These are phyloP conservation scores for Amblyraja radiata DNA, from an alignment of 2,797 vertebrate genomes.

Conservation along the genomic window DNA sequence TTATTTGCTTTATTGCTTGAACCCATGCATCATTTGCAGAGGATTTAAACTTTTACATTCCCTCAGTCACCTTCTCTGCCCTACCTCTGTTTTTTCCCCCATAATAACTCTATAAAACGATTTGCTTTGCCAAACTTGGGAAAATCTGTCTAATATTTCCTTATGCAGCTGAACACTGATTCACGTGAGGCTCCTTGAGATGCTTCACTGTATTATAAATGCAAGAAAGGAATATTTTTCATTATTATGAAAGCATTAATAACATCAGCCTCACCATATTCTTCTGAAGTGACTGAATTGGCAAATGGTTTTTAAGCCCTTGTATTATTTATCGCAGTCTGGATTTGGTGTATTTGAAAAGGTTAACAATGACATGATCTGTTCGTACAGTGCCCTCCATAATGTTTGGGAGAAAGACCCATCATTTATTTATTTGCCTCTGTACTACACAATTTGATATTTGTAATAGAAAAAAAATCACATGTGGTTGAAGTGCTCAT, in stretches of 20 bases:
- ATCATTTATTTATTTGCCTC: too few species aligned
- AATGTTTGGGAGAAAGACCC: too few species aligned
- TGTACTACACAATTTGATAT: too few species aligned
- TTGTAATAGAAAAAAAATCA: too few species aligned
- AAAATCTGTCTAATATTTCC: neutral
- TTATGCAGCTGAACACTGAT: neutral
- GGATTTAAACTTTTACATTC: neutral
- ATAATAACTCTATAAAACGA: neutral
- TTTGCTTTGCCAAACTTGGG: neutral
- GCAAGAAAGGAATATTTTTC: neutral
- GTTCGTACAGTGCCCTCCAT: too few species aligned
- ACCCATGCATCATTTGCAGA: too few species aligned
- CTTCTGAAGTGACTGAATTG: neutral
- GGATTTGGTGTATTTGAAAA: neutral
- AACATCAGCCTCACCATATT: neutral
- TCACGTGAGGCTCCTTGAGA: neutral
- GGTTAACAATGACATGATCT: neutral
- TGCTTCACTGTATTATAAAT: neutral
- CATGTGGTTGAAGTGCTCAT: too few species aligned
- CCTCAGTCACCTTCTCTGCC: neutral
- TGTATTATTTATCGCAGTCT: constrained; percentile 17
- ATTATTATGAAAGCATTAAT: neutral
- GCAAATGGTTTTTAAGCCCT: neutral
- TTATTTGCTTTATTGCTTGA: too few species aligned
- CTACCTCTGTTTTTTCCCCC: neutral